Base-by-base conservation (phyloP, 2,888 invertebrate genomes). In the Acanthosoma haemorrhoidale region DNA sequence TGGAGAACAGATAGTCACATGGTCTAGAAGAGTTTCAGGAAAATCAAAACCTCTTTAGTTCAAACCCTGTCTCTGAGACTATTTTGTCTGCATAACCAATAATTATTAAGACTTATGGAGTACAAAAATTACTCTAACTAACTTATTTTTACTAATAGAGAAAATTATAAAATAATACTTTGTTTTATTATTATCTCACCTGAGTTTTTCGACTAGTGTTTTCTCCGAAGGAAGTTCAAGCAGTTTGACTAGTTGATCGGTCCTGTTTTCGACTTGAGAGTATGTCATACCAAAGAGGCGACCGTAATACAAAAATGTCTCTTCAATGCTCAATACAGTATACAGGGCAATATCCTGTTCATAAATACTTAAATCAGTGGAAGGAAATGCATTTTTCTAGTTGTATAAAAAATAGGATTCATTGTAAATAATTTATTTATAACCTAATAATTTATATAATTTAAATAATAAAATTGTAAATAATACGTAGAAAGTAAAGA, bases 261-360 rank as follows among this genome's bases (percentile, higher is more conserved):
- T 75, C 60, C 77, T 72, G 31, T 63, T 66, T 31, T 75, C 72
- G 4, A 77, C 74, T 16, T 74, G 72, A 13, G 72, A 68, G 21
- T 72, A 66, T 1, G 72, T 73, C 72, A 76, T 74, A 15, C 75
- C 75, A 67, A 74, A 76, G 57, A 76, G 75, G 18, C 75, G 72
- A 18, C 76, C 76, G 60, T 76, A 76, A 57, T 75, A 76, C 6
- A 71, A 71, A 67, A 76, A 76, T 16, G 75, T 76, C 73, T 76
- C 76, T 31, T 71, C 73, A 64, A 76, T 76, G n/a, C 75, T 76
- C 15, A 76, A 61, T n/a, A 75, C 75, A 9, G 72, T 69, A 58
- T 75, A 76, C 16, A 76, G 73, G 9, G 76, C 76, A 59, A 76
- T 73, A 68, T 76, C 76, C 76, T 76, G 66, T n/a, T 70, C 71